Evolutionary conservation across 2,113 vertebrate genomes (phyloP).

Genomic region (Arenaria interpres): DNA sequence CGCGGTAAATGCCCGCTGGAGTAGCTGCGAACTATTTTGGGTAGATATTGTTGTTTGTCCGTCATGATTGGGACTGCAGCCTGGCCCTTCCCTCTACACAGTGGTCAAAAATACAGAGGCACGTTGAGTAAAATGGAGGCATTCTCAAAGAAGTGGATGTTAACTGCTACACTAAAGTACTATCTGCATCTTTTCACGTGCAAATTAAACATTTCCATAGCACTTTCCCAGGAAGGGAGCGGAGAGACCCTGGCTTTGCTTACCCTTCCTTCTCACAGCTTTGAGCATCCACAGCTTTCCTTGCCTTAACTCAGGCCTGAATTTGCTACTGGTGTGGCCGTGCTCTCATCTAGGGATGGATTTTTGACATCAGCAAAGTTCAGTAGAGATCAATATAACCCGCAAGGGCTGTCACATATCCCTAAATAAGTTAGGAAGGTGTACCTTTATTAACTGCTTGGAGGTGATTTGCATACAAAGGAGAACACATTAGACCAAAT

Average conservation of each 20-base stretch:
- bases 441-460: conserved; percentile 32
- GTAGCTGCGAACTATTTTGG: not conserved
- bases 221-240: not conserved
- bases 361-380: not conserved
- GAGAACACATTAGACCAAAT: conserved; percentile 2
- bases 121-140: not conserved
- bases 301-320: not conserved
- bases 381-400: not conserved
- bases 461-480: conserved; percentile 20
- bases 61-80: not conserved
- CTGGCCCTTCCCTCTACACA: fast-evolving
- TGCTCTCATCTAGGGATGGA: not conserved
- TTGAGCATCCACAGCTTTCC: not conserved
- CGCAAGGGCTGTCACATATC: not conserved
- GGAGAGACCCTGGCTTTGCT: not conserved
- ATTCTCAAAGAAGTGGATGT: not conserved
- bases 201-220: not conserved
- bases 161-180: not conserved
- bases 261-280: not conserved
- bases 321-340: not conserved
- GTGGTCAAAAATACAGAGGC: not conserved
- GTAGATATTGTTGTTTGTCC: not conserved
- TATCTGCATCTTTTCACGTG: not conserved
- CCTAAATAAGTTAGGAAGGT: conserved; percentile 10
- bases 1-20: not conserved